phyloP scores from a whole-genome alignment of 2,113 vertebrate species.

The Rhea americana region DNA sequence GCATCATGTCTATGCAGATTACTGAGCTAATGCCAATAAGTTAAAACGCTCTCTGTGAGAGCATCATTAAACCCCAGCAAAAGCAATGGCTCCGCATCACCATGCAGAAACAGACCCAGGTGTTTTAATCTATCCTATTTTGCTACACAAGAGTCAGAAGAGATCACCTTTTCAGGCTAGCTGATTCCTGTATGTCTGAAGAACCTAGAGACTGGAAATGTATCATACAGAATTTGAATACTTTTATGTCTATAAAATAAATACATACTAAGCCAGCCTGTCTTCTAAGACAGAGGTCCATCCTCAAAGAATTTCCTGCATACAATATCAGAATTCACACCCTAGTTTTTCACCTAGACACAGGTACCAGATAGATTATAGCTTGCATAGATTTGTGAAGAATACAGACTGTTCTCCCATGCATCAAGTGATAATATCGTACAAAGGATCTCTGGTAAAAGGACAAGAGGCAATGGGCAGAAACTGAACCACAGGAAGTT shows the following conservation, averaged over 20 bases:
- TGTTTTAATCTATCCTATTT: background rate
- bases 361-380: background rate
- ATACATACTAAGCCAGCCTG: background rate
- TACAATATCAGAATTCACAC: background rate
- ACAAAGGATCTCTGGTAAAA: background rate
- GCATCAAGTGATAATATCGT: background rate
- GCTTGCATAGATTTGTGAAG: background rate
- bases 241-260: background rate
- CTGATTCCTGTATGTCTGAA: background rate
- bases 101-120: background rate
- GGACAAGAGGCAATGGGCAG: too few species aligned
- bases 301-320: background rate
- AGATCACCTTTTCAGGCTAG: background rate
- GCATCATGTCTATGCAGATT: background rate
- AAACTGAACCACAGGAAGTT: too few species aligned
- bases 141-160: rapidly evolving
- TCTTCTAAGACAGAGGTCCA: background rate
- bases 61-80: background rate
- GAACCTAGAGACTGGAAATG: background rate
- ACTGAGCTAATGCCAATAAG: background rate
- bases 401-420: background rate
- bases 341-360: background rate
- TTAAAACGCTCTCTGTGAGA: background rate
- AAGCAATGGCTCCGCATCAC: background rate
- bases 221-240: background rate